phyloP scores from a whole-genome alignment of 2,113 vertebrate species.

The Capricornis sumatraensis region DNA sequence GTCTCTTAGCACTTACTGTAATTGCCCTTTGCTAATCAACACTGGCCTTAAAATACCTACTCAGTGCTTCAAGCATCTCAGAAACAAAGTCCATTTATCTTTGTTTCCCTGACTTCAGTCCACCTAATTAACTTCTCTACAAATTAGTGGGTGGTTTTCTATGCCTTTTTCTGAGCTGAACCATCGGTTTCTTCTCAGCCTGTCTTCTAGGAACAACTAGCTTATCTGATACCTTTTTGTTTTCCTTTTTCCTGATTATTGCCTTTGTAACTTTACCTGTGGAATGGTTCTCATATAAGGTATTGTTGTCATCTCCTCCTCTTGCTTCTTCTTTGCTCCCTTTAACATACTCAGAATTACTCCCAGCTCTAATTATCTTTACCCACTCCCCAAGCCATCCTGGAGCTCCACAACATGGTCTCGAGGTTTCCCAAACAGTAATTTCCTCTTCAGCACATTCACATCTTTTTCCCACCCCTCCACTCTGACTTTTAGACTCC shows the following conservation, averaged over 20 bases:
- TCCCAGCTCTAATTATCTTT: neutral
- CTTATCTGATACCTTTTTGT: neutral
- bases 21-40: neutral
- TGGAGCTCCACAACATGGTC: neutral
- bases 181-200: slow-evolving; percentile 11
- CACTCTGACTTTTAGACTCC: neutral
- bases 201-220: neutral
- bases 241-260: neutral
- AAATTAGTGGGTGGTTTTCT: neutral
- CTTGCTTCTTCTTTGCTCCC: neutral
- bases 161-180: neutral
- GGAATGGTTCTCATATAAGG: neutral
- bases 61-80: neutral
- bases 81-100: neutral
- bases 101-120: neutral
- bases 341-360: neutral
- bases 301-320: neutral
- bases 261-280: neutral
- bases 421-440: neutral
- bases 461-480: neutral
- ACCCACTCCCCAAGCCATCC: neutral
- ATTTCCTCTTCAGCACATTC: neutral
- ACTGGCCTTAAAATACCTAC: neutral
- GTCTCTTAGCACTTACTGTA: neutral
- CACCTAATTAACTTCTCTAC: neutral